A percentile compares a stretch with the other conserved stretches of the same genome.
phyloP scores from a whole-genome alignment of 2,797 vertebrate species.

The Parambassis ranga region DNA sequence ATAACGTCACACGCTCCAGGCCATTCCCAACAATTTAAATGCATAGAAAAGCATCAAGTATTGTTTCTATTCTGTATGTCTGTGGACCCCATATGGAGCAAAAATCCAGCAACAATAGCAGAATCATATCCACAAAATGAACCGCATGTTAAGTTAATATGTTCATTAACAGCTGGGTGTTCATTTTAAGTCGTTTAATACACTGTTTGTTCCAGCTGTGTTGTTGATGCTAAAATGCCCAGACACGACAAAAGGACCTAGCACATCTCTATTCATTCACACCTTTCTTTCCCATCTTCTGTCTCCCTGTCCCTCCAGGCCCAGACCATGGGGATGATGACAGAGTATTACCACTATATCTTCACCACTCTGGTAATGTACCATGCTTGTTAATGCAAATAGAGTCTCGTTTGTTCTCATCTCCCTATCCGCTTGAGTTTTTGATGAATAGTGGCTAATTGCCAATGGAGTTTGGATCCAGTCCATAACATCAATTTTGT shows the following conservation, averaged over 20 bases:
- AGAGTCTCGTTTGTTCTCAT: constrained; percentile 69
- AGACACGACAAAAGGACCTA: constrained; percentile 37
- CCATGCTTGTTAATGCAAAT: constrained; percentile 71
- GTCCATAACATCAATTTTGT: constrained; percentile 77
- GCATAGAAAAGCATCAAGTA: constrained; percentile 51
- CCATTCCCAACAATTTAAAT: constrained; percentile 61
- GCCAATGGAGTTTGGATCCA: constrained; percentile 69
- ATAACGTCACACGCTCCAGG: constrained; percentile 27
- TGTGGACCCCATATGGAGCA: constrained; percentile 31
- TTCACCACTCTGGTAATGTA: constrained; percentile 99
- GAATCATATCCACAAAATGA: constrained; percentile 9
- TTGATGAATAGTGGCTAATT: constrained; percentile 80
- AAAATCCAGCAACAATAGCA: neutral
- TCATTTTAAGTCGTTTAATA: neutral
- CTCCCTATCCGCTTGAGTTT: constrained; percentile 51
- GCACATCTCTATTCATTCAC: constrained; percentile 17
- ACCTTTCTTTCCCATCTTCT: constrained; percentile 39
- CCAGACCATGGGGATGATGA: constrained; percentile 99
- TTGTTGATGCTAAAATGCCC: constrained; percentile 48
- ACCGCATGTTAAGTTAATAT: constrained; percentile 13
- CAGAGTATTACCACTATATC: constrained; percentile 99
- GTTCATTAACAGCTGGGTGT: constrained; percentile 27
- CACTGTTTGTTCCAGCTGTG: constrained; percentile 29
- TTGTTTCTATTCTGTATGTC: constrained; percentile 13
- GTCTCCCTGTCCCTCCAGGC: constrained; percentile 80